Conservation (phyloP, 2,113 vertebrate species). For the Saguinus imperator region DNA sequence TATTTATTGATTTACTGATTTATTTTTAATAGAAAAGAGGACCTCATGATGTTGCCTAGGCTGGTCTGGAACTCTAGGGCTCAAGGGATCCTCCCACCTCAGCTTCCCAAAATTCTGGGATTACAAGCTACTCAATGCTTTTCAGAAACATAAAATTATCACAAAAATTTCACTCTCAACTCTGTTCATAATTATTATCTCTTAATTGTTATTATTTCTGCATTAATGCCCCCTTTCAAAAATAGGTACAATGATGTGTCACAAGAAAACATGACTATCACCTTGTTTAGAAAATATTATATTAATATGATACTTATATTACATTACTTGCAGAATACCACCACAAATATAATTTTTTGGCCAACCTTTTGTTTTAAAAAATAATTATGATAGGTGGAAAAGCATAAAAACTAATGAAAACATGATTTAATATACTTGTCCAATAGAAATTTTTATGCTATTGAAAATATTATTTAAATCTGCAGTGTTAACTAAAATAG, state of each 20-base stretch:
- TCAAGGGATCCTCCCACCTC: no score
- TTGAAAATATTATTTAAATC: not conserved
- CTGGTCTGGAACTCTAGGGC: no score
- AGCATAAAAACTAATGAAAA: not conserved
- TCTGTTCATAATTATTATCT: not conserved
- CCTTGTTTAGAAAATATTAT: not conserved
- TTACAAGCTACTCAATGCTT: not conserved
- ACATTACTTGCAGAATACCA: not conserved
- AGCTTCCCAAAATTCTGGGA: no score
- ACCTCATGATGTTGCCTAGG: no score
- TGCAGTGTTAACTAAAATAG: not conserved
- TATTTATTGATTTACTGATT: no score
- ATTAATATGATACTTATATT: not conserved
- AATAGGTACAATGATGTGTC: not conserved
- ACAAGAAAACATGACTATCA: not conserved
- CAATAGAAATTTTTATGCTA: not conserved
- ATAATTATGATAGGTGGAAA: not conserved
- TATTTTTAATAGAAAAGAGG: no score
- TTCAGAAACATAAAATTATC: not conserved
- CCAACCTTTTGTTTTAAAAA: not conserved
- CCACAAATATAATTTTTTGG: not conserved
- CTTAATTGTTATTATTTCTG: not conserved
- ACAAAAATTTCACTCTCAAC: not conserved
- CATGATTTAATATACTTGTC: not conserved
- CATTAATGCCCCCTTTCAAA: not conserved